A percentile compares a stretch with the other conserved stretches of the same genome.
These are phyloP conservation scores for Athetis lepigone DNA, from an alignment of 2,888 invertebrate species.

Conservation along the genomic window DNA sequence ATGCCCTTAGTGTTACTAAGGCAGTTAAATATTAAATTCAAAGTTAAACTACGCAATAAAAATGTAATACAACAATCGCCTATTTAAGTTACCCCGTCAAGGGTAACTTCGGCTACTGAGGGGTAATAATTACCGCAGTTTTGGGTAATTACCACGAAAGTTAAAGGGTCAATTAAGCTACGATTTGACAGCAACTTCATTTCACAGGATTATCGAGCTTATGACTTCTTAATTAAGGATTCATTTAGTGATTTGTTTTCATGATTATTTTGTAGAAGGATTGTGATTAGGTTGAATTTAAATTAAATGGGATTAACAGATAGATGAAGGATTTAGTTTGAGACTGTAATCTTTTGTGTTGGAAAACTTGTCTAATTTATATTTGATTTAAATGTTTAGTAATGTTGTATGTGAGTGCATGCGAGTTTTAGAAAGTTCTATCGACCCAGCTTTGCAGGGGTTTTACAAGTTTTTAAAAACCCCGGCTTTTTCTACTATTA, in stretches of 20 bases:
- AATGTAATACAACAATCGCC: constrained; percentile 1
- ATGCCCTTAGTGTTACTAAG: too few relatives aligned
- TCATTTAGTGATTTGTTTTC: constrained; percentile 14
- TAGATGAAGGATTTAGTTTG: too few relatives aligned
- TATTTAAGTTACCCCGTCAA: constrained; percentile 1
- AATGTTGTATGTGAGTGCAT: too few relatives aligned
- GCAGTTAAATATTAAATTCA: too few relatives aligned
- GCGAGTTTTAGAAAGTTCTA: too few relatives aligned
- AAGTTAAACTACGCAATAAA: constrained; percentile 17
- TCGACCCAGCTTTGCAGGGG: too few relatives aligned
- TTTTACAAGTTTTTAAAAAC: too few relatives aligned
- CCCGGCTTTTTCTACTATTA: too few relatives aligned
- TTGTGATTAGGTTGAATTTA: not conserved
- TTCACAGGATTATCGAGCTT: constrained; percentile 21
- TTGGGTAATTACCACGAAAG: constrained; percentile 42
- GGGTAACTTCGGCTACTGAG: constrained; percentile 38
- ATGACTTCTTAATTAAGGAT: constrained; percentile 2
- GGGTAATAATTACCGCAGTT: constrained; percentile 44
- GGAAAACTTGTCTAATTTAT: too few relatives aligned
- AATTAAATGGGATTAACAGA: not conserved
- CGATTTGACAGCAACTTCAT: constrained; percentile 31
- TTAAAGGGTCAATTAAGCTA: constrained; percentile 44
- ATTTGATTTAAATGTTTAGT: too few relatives aligned
- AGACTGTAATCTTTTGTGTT: too few relatives aligned
- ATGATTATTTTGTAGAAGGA: not conserved